These are phyloP conservation scores for Merluccius polli DNA, from an alignment of 2,797 vertebrate species.

Conservation along the genomic window DNA sequence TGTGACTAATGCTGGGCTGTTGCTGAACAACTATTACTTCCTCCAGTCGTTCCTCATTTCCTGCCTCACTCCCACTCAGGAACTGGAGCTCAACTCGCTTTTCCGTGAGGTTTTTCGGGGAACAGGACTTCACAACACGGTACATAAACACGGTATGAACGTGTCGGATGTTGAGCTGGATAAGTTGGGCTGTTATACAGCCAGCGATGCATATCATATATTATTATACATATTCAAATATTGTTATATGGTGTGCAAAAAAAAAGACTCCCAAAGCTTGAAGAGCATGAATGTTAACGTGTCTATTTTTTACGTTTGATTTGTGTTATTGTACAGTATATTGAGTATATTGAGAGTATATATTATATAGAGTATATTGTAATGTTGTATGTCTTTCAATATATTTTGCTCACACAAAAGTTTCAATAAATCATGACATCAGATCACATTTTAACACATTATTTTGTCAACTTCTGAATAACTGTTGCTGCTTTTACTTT, in stretches of 20 bases:
- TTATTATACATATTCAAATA: background rate
- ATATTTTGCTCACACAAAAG: no score
- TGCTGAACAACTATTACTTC: slow-evolving; percentile 21
- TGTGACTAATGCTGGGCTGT: slow-evolving; percentile 3
- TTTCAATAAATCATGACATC: no score
- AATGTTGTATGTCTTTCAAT: background rate
- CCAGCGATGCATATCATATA: background rate
- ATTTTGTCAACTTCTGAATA: no score
- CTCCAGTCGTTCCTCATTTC: slow-evolving; percentile 15
- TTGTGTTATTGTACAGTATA: no score
- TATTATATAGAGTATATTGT: no score
- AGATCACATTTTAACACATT: no score
- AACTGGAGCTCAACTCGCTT: background rate
- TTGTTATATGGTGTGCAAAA: background rate
- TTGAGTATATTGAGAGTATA: no score
- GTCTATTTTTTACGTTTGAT: background rate
- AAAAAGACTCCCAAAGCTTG: background rate
- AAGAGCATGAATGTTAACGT: no score
- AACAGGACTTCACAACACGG: background rate
- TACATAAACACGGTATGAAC: background rate
- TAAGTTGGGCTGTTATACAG: background rate
- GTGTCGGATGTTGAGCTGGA: background rate
- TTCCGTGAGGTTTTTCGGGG: background rate
- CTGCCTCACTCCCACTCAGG: background rate
- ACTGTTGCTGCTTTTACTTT: no score